phyloP scores from a whole-genome alignment of 1,140 invertebrate species.

The Telenomus remus region DNA sequence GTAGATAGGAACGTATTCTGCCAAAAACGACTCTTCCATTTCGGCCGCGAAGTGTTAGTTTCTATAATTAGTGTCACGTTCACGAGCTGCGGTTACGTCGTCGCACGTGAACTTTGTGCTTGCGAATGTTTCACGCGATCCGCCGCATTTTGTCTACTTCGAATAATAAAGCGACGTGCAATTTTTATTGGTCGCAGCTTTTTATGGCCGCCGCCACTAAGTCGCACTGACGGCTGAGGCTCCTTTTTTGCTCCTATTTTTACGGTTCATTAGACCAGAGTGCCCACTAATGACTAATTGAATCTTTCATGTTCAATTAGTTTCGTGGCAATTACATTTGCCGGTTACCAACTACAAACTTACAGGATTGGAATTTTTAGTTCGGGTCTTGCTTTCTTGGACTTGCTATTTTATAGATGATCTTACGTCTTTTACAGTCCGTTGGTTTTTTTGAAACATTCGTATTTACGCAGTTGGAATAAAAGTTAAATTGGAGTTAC shows the following conservation, averaged over 20 bases:
- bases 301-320: conserved; percentile 4
- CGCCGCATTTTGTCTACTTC: conserved; percentile 31
- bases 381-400: neutral
- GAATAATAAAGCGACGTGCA: conserved; percentile 23
- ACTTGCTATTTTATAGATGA: too few relatives aligned
- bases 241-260: conserved; percentile 4
- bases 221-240: neutral
- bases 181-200: conserved; percentile 23
- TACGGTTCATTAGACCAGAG: conserved; percentile 4
- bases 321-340: neutral
- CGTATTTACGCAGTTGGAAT: too few relatives aligned
- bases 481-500: too few relatives aligned
- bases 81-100: conserved; percentile 45
- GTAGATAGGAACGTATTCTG: conserved; percentile 57
- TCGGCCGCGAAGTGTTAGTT: conserved; percentile 51
- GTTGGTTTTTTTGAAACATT: too few relatives aligned
- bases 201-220: neutral
- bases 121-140: conserved; percentile 42
- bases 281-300: conserved; percentile 12
- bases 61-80: conserved; percentile 57
- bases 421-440: too few relatives aligned
- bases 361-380: neutral
- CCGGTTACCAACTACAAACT: neutral
- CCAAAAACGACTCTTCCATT: conserved; percentile 59
- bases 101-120: conserved; percentile 41